phyloP scores from a whole-genome alignment of 2,888 invertebrate genomes.

The Caenorhabditis sp. region DNA sequence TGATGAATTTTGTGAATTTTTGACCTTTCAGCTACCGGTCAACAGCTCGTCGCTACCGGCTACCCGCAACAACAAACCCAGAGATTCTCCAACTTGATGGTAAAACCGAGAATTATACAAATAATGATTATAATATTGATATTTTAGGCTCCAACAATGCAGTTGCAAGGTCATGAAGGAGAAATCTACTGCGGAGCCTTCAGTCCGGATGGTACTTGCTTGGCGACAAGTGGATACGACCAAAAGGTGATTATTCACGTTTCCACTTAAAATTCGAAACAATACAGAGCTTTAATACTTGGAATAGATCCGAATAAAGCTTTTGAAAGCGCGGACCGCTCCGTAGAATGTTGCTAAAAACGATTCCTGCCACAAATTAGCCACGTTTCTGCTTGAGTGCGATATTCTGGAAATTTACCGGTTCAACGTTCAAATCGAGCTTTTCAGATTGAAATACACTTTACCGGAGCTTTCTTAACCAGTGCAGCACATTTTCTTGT shows the following conservation, averaged over 20 bases:
- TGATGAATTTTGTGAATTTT: background rate
- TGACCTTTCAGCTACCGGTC: slow-evolving; percentile 34
- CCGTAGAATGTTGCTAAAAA: no score
- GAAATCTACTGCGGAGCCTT: slow-evolving; percentile 95
- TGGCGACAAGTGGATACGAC: slow-evolving; percentile 96
- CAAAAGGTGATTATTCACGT: slow-evolving; percentile 87
- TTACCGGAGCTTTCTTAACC: no score
- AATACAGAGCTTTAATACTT: no score
- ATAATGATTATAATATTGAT: background rate
- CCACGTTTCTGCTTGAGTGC: no score
- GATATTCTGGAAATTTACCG: no score
- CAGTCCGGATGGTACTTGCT: slow-evolving; percentile 95
- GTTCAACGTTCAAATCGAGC: no score
- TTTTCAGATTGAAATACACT: no score
- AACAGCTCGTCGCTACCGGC: slow-evolving; percentile 34
- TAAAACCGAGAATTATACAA: background rate
- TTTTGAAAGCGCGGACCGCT: no score
- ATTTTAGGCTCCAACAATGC: slow-evolving; percentile 74
- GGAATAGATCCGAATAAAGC: no score
- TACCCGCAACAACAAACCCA: slow-evolving; percentile 6
- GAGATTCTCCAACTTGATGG: slow-evolving; percentile 54
- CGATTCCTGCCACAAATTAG: no score
- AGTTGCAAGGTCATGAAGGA: slow-evolving; percentile 93
- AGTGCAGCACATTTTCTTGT: no score
- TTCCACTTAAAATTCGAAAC: background rate